Conservation (phyloP, 2,797 vertebrate genomes). For the Halcyon leucocephala region DNA sequence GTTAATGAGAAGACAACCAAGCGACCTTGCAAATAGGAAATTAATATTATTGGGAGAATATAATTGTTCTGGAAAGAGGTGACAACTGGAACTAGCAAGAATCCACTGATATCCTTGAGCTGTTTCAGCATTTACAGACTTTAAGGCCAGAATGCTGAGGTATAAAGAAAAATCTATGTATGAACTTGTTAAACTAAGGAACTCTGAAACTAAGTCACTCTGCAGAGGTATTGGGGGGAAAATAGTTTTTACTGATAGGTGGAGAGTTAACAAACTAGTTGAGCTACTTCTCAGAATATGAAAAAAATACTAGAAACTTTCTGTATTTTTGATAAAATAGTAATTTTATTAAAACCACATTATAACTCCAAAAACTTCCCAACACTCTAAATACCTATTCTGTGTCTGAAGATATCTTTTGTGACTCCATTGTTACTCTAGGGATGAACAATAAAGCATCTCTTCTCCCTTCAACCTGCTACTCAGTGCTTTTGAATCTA, state of each 20-base stretch:
- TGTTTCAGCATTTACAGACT: not conserved
- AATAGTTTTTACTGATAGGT: not conserved
- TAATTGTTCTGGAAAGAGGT: not conserved
- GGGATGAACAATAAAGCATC: conserved; percentile 40
- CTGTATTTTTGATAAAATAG: not conserved
- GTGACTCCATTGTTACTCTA: conserved; percentile 22
- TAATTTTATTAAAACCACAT: conserved; percentile 28
- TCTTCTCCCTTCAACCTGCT: conserved; percentile 41
- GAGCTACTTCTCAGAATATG: not conserved
- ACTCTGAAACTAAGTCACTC: not conserved
- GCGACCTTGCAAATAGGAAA: not conserved
- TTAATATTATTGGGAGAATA: not conserved
- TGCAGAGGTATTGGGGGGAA: not conserved
- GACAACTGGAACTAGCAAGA: not conserved
- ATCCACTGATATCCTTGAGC: not conserved
- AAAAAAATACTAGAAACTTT: conserved; percentile 20
- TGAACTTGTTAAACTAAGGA: not conserved
- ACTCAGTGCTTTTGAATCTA: conserved; percentile 54
- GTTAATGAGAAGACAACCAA: not conserved
- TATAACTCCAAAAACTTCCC: not conserved
- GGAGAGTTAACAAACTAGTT: not conserved
- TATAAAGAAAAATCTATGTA: not conserved
- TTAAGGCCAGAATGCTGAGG: not conserved
- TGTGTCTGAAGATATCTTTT: conserved; percentile 16
- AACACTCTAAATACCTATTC: not conserved